Evolutionary conservation across 2,797 vertebrate species (phyloP).

Genomic region (Thamnophis elegans): DNA sequence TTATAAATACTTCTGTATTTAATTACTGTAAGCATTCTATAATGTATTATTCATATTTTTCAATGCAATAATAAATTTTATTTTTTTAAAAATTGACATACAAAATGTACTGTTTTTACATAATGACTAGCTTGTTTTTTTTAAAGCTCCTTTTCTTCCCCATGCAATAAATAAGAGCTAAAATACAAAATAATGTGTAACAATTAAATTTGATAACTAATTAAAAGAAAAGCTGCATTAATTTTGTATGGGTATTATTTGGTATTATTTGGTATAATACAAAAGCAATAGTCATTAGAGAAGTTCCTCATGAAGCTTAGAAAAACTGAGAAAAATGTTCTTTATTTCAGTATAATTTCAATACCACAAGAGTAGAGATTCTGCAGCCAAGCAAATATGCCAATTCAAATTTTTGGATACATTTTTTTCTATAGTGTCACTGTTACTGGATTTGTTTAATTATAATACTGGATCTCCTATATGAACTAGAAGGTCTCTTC

Average conservation of each 20-base stretch:
- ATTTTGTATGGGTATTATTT: background rate
- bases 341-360: background rate
- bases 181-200: background rate
- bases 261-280: background rate
- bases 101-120: background rate
- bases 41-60: background rate
- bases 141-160: background rate
- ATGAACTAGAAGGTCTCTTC: background rate
- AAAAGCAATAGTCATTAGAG: background rate
- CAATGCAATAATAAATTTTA: background rate
- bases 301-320: background rate
- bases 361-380: no score
- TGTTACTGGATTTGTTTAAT: background rate
- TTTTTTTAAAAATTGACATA: background rate
- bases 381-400: background rate
- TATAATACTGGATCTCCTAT: no score
- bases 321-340: background rate
- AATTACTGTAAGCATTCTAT: background rate
- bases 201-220: background rate
- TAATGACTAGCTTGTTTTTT: background rate
- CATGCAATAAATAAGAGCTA: background rate
- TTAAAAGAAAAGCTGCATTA: background rate
- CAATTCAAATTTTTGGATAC: background rate
- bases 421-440: background rate
- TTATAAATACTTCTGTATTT: background rate